A percentile compares a stretch with the other conserved stretches of the same genome.
Evolutionary conservation across 2,888 invertebrate species (phyloP).

Genomic region (Isoperla grammatica): DNA sequence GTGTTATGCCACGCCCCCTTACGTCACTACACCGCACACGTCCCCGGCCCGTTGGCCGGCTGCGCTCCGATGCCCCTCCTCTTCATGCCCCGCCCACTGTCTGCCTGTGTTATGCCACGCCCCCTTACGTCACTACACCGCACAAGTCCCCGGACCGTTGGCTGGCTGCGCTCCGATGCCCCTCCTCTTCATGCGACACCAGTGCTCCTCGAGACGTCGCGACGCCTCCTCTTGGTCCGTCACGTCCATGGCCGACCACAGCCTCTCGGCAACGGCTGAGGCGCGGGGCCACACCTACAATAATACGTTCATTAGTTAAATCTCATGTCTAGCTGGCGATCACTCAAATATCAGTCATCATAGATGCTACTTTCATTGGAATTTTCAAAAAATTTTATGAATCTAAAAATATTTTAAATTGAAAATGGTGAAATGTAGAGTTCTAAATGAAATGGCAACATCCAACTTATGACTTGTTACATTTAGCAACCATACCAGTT

Average conservation of each 20-base stretch:
- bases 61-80: constrained; percentile 50
- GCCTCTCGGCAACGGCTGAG: constrained; percentile 76
- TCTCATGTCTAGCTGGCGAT: no score
- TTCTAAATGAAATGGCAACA: no score
- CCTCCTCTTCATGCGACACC: constrained; percentile 62
- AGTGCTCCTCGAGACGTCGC: constrained; percentile 25
- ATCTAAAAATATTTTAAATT: no score
- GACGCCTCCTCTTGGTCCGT: constrained; percentile 41
- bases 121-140: not conserved
- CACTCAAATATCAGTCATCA: no score
- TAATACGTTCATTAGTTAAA: no score
- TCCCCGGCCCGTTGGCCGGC: constrained; percentile 62
- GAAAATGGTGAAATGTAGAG: no score
- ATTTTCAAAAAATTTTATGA: no score
- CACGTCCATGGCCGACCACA: constrained; percentile 61
- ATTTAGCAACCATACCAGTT: no score
- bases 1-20: constrained; percentile 47
- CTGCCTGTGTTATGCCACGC: constrained; percentile 56
- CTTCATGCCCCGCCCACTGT: constrained; percentile 61
- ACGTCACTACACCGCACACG: no score
- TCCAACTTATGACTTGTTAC: no score
- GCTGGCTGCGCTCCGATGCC: constrained; percentile 64
- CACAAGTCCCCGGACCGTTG: constrained; percentile 62
- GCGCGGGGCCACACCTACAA: constrained; percentile 82
- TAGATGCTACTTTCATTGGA: no score